phyloP scores from a whole-genome alignment of 2,888 invertebrate genomes.

The Endotricha flammealis region DNA sequence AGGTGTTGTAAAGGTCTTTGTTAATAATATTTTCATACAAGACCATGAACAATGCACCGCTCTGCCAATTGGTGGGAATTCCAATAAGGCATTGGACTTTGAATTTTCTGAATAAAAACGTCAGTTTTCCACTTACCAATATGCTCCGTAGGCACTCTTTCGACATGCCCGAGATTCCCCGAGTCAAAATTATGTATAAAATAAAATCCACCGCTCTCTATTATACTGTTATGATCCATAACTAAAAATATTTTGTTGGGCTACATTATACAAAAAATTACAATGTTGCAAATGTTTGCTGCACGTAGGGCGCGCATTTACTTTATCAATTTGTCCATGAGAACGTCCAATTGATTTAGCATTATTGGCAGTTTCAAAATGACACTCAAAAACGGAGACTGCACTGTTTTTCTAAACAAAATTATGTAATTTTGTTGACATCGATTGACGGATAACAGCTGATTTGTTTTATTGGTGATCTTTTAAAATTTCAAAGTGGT shows the following conservation, averaged over 20 bases:
- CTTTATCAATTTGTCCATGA: constrained; percentile 57
- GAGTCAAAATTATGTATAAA: constrained; percentile 95
- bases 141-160: constrained; percentile 81
- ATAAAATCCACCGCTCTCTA: constrained; percentile 85
- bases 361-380: constrained; percentile 65
- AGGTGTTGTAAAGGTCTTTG: background rate
- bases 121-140: constrained; percentile 63
- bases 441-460: constrained; percentile 79
- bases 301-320: constrained; percentile 45
- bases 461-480: constrained; percentile 73
- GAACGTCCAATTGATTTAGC: constrained; percentile 52
- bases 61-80: constrained; percentile 32
- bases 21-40: constrained; percentile 12
- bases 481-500: constrained; percentile 46
- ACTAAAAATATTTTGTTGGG: constrained; percentile 46
- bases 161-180: constrained; percentile 91
- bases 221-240: constrained; percentile 70
- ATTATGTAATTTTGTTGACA: constrained; percentile 80
- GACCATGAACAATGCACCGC: constrained; percentile 29
- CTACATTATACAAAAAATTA: constrained; percentile 68
- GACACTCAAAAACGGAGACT: constrained; percentile 64
- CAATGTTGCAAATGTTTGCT: constrained; percentile 45
- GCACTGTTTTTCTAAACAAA: constrained; percentile 78
- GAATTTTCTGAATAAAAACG: constrained; percentile 22
- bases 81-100: constrained; percentile 31